Base-by-base conservation (phyloP, 2,113 vertebrate genomes). In the Hucho hucho region DNA sequence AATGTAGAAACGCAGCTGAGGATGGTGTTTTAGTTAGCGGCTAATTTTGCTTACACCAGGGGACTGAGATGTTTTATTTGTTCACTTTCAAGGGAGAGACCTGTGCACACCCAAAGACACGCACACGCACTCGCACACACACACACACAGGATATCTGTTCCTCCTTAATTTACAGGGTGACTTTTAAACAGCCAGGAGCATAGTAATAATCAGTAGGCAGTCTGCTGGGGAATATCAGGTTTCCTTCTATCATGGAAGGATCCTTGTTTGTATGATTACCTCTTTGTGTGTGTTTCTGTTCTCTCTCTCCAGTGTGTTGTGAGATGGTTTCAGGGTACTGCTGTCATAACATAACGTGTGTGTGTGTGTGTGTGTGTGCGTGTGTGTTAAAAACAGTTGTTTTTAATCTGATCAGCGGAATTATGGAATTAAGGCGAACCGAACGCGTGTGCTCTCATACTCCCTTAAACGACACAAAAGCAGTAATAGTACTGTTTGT, bases 11-110 rank as follows among this genome's bases (percentile, higher is more conserved):
- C 94, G 94, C 94, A 94, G 91, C 94, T 89, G 90, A 93, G 92
- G 87, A 90, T 92, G 94, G 95, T 94, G 93, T 96, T 98, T 97
- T 97, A 97, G 97, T 98, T 96, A 96, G 95, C 94, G 92, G 93
- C 94, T 98, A 98, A 98, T 98, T 98, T 96, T 95, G 95, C 94
- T 93, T 93, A 96, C 96, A 93, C 16, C 95, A 92, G 92, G 96
- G 96, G 96, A 96, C 93, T 82, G 83, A 88, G 91, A 93, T 93
- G 95, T 95, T 96, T 96, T 95, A 95, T 96, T 95, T 94, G 95
- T 95, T 93, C 95, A 94, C 94, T 94, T 94, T 94, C 91, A 91
- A 80, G 75, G 83, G 86, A 83, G 84, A 79, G 37, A 3, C 20
- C 6, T 69, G 1, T 16, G 20, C 16, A 37, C 43, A 64, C 29